Conservation (phyloP, 2,113 vertebrate genomes). For the Verasper variegatus region DNA sequence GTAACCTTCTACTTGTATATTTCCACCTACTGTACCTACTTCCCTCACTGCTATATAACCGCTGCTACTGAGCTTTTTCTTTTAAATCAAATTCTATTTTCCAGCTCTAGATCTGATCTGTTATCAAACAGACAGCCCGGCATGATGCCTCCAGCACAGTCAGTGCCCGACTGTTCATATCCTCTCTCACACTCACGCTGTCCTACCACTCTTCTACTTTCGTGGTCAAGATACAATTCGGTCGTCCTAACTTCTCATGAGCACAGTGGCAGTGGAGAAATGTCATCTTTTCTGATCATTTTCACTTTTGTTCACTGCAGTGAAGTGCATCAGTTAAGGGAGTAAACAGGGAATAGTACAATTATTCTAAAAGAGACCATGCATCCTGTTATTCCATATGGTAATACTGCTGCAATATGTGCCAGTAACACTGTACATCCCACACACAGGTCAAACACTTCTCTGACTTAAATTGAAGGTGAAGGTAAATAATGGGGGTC, state of each 20-base stretch:
- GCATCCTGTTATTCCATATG: constrained; percentile 5
- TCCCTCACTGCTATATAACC: not conserved
- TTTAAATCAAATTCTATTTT: constrained; percentile 43
- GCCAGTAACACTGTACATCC: constrained; percentile 12
- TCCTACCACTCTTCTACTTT: not conserved
- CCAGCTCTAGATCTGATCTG: constrained; percentile 43
- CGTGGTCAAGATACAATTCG: constrained; percentile 25
- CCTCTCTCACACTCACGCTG: constrained; percentile 22
- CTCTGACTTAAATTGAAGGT: constrained; percentile 24
- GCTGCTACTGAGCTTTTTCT: constrained; percentile 18
- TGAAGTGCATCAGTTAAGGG: not conserved
- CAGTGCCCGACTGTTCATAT: constrained; percentile 43
- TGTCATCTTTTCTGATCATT: not conserved
- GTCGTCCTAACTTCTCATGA: not conserved
- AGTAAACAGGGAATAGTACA: constrained; percentile 19
- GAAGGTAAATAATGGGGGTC: constrained; percentile 49
- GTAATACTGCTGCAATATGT: constrained; percentile 21
- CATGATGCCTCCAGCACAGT: constrained; percentile 34
- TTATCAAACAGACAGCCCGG: constrained; percentile 46
- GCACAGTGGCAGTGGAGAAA: not conserved
- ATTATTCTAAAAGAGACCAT: constrained; percentile 20
- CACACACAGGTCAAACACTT: constrained; percentile 14
- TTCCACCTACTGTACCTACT: constrained; percentile 1
- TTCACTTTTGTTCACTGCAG: not conserved
- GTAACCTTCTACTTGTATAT: not conserved